Evolutionary conservation across 2,797 vertebrate genomes (phyloP), one percentile per base, ranked within the genome.

Genomic region (Tamandua tetradactyla): DNA sequence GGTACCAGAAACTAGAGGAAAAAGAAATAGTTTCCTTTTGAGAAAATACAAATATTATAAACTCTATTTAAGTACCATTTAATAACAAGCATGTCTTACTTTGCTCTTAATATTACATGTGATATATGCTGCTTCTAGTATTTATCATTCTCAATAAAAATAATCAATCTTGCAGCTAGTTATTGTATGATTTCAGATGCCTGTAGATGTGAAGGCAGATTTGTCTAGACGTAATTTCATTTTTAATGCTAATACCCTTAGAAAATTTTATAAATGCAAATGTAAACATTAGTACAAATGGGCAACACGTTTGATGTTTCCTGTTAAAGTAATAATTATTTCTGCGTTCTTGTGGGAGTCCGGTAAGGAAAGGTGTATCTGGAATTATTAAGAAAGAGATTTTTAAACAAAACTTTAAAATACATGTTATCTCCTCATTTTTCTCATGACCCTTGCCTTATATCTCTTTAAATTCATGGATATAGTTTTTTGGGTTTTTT

Each of bases 401-500:
- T 75, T 93, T 64, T 47, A 59, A 89, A 74, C 62, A 22, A n/a
- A 79, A 74, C 30, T 94, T 30, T 25, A 93, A 96, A 89, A 59
- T 64, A 76, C 3, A 44, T 91, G 8, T 35, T 59, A 68, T 44
- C 59, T 64, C 13, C 66, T 44, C 17, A 40, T 91, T 27, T 91
- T 90, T 52, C n/a, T 82, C 27, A 55, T 57, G 30, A 88, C 22
- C 30, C 52, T 86, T 64, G 22, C 37, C 55, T 69, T 94, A 37
- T 61, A 74, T 59, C 12, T 82, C 79, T 87, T 88, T 52, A 14
- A 69, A 87, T 47, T 84, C 27, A 87, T 4, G 7, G 13, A 61
- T 23, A 3, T n/a, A 42, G 25, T 0, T 25, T 91, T 66, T n/a
- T n/a, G n/a, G n/a, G n/a, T n/a, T n/a, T n/a, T n/a, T n/a, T n/a